Conservation (phyloP, 2,888 invertebrate species). For the Zygaena filipendulae region DNA sequence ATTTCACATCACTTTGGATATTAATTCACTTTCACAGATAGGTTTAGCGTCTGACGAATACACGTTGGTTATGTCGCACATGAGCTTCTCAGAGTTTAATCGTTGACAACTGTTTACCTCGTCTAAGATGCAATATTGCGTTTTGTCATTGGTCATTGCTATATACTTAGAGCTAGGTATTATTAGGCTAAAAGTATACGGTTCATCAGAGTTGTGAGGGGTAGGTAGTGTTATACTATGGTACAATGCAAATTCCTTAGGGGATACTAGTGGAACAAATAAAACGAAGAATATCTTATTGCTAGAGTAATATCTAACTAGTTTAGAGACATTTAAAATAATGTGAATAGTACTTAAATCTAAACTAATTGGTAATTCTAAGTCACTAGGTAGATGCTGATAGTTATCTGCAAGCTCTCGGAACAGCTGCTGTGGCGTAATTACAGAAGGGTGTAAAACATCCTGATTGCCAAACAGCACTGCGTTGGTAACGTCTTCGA, state of each 20-base stretch:
- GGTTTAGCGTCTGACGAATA: constrained; percentile 3
- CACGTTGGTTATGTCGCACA: constrained; percentile 6
- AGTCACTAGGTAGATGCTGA: background rate
- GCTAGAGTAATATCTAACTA: too few species aligned
- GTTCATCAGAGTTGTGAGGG: constrained; percentile 9
- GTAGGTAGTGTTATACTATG: constrained; percentile 13
- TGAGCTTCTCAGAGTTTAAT: background rate
- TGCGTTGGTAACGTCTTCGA: too few species aligned
- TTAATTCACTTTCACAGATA: constrained; percentile 10
- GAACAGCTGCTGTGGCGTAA: background rate
- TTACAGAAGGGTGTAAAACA: background rate
- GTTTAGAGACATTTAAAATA: background rate
- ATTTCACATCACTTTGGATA: constrained; percentile 3
- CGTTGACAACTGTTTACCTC: constrained; percentile 5
- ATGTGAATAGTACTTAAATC: too few species aligned
- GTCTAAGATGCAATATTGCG: constrained; percentile 11
- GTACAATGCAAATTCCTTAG: constrained; percentile 8
- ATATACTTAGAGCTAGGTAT: constrained; percentile 12
- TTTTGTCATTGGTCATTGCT: constrained; percentile 14
- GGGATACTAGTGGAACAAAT: constrained; percentile 6
- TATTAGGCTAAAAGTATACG: constrained; percentile 13
- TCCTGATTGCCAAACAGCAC: background rate
- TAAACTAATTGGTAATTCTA: background rate
- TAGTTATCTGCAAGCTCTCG: background rate
- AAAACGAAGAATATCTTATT: constrained; percentile 9